Percentiles rank a stretch among this genome's conserved stretches.
phyloP scores from a whole-genome alignment of 2,797 vertebrate genomes.

The Myotis planiceps region DNA sequence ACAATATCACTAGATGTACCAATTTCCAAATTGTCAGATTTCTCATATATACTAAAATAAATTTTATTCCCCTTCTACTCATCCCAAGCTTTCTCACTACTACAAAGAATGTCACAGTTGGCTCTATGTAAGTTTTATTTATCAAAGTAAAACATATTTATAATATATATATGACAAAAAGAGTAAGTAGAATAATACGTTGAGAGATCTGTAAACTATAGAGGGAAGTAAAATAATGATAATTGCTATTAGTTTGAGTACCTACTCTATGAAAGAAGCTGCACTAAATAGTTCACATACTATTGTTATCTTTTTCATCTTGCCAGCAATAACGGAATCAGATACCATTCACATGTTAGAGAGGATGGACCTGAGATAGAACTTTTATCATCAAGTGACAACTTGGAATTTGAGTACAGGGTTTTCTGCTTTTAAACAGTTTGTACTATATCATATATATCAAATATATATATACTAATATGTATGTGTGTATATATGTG shows the following conservation, averaged over 20 bases:
- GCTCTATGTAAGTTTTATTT: neutral
- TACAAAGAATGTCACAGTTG: neutral
- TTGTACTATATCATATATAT: neutral
- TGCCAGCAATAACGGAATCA: neutral
- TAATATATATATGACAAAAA: neutral
- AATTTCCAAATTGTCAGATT: neutral
- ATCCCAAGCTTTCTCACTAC: neutral
- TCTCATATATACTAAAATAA: neutral
- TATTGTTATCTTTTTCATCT: neutral
- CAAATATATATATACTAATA: neutral
- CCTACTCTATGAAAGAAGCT: neutral
- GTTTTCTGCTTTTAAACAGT: conserved; percentile 8
- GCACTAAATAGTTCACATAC: neutral
- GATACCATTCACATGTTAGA: neutral
- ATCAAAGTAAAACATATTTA: neutral
- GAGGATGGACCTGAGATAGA: neutral
- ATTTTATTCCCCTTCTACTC: neutral
- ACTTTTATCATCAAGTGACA: conserved; percentile 26
- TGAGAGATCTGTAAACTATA: neutral
- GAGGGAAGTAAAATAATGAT: neutral
- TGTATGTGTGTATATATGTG: neutral
- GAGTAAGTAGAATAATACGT: neutral
- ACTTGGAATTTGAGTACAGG: neutral
- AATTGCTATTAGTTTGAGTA: neutral
- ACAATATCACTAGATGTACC: neutral